These are phyloP conservation scores for Zaprionus bogoriensis DNA, from an alignment of 2,888 invertebrate species.

Conservation along the genomic window DNA sequence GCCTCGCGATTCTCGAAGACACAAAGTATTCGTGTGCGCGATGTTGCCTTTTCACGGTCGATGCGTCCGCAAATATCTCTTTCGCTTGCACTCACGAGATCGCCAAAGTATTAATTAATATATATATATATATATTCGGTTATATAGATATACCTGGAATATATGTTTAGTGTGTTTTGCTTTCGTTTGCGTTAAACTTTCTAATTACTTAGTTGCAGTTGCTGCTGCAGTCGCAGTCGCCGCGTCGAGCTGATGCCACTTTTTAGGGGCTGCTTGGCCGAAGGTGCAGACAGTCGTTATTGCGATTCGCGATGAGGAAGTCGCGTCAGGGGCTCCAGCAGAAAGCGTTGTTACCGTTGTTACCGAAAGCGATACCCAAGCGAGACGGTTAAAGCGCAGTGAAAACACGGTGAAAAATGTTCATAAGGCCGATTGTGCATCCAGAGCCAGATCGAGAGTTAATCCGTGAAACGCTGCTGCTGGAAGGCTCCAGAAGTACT, in stretches of 20 bases:
- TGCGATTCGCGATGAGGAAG: conserved; percentile 81
- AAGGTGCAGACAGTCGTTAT: conserved; percentile 64
- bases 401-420: conserved; percentile 64
- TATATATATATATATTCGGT: conserved; percentile 35
- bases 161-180: conserved; percentile 58
- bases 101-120: conserved; percentile 70
- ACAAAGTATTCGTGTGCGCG: conserved; percentile 12
- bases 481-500: conserved; percentile 8
- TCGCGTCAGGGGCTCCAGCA: conserved; percentile 66
- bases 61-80: conserved; percentile 67
- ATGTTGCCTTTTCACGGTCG: conserved; percentile 66
- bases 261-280: conserved; percentile 67
- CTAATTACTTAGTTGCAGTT: conserved; percentile 61
- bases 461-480: conserved; percentile 40
- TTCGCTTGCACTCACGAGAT: conserved; percentile 65
- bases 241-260: conserved; percentile 31
- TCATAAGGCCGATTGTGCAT: conserved; percentile 45
- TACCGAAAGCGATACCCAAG: conserved; percentile 41
- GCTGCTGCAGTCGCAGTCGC: conserved; percentile 11
- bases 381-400: conserved; percentile 37
- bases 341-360: too few relatives aligned
- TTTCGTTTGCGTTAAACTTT: conserved; percentile 64
- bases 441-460: conserved; percentile 40
- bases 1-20: neutral
- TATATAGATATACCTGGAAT: too few relatives aligned